Evolutionary conservation across 2,888 invertebrate genomes (phyloP).

Genomic region (Geophilus truncorum): DNA sequence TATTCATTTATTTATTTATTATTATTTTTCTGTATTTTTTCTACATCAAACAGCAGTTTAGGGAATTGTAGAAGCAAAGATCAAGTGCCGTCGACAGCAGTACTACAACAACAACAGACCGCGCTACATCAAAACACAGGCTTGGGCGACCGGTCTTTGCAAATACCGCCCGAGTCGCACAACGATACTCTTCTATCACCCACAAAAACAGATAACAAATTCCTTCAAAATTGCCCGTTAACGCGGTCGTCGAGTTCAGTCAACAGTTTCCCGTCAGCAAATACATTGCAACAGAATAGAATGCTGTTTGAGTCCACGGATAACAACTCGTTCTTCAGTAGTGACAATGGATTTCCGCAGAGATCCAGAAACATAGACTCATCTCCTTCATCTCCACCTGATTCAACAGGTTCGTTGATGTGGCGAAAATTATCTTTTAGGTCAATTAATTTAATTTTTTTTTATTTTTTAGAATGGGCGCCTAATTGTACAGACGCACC

Average conservation of each 20-base stretch:
- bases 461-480: conserved; percentile 35
- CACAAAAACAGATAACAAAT: neutral
- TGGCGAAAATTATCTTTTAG: neutral
- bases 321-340: conserved; percentile 30
- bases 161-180: neutral
- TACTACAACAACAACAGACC: neutral
- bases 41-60: neutral
- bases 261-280: neutral
- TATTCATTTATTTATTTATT: neutral
- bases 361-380: neutral
- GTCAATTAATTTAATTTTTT: neutral
- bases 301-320: conserved; percentile 5
- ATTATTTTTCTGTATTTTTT: neutral
- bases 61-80: neutral
- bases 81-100: neutral
- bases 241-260: neutral
- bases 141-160: neutral
- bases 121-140: neutral
- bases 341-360: conserved; percentile 27
- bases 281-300: neutral
- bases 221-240: conserved; percentile 34
- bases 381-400: neutral
- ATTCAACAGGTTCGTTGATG: neutral
- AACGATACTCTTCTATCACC: neutral
- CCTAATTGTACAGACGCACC: conserved; percentile 34